Percentiles rank a stretch among this genome's conserved stretches.
Conservation (phyloP, 2,797 vertebrate genomes). For the Oreonectes daqikongensis region DNA sequence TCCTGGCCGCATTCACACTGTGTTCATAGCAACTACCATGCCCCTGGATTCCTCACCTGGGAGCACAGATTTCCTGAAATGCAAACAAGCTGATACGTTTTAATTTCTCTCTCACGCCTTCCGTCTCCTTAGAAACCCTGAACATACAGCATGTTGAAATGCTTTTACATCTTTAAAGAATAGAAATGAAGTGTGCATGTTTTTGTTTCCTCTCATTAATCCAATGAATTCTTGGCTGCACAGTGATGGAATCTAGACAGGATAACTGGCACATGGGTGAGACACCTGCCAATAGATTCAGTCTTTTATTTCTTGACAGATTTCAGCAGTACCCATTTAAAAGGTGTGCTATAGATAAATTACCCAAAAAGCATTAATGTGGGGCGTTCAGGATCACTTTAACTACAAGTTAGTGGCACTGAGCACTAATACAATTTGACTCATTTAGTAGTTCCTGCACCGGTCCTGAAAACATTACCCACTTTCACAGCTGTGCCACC, state of each 20-base stretch:
- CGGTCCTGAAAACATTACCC: constrained; percentile 10
- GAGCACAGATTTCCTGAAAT: not conserved
- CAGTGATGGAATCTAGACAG: not conserved
- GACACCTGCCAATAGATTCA: not conserved
- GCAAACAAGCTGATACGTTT: constrained; percentile 3
- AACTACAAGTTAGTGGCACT: not conserved
- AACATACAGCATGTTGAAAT: not conserved
- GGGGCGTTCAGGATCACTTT: not conserved
- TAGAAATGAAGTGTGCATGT: not conserved
- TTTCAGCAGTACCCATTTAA: not conserved
- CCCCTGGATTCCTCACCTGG: not conserved
- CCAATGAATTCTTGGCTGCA: constrained; percentile 8
- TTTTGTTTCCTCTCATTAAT: not conserved
- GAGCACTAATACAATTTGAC: constrained; percentile 16
- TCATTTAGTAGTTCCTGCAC: constrained; percentile 5
- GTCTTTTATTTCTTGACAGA: not conserved
- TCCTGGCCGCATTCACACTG: not conserved
- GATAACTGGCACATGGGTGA: not conserved
- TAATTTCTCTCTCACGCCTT: not conserved
- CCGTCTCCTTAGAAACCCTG: not conserved
- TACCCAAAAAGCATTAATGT: not conserved
- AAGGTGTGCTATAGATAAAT: not conserved
- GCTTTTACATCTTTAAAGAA: not conserved
- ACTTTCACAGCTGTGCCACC: not conserved
- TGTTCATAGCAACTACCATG: not conserved